Evolutionary conservation across 2,797 vertebrate species (phyloP), one percentile per base, ranked within the genome.

Genomic region (Limosa lapponica): DNA sequence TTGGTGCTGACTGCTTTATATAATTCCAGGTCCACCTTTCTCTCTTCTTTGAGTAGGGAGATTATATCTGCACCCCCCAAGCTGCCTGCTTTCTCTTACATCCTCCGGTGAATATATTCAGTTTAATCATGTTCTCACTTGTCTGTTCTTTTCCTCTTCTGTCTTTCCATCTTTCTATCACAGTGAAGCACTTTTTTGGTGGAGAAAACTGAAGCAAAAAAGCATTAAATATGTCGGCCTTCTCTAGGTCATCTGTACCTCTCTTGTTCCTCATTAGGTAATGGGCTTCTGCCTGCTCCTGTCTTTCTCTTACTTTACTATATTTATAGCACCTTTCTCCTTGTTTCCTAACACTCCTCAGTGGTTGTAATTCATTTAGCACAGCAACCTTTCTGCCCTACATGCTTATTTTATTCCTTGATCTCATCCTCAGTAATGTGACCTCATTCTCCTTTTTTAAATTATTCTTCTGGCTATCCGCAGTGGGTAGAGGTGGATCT

Each of bases 261-360:
- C 89, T 95, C 71, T 81, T 96, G 90, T 66, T 96, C 81, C 71
- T 93, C 95, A 97, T 96, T 96, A 97, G 90, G 92, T 96, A 97
- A 97, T 96, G 93, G 82, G 81, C 43, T 96, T 70, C 49, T 89
- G 95, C 87, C 78, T 70, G 78, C 92, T 82, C 59, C 95, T 96
- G 94, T 96, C 95, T 93, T 90, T 80, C 61, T 83, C 34, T 83
- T 95, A 94, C 94, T 94, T 95, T 82, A 66, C 78, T 96, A 64
- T 96, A 97, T 97, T 97, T 97, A 97, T 97, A 97, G 96, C 90
- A 96, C 86, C 78, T 96, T 97, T 96, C 92, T 97, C 78, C 89
- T 93, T 95, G 83, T 97, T 96, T 97, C 92, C 92, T 92, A 70
- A 84, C 95, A 87, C 90, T 96, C 73, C 86, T 95, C 37, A 13